Percentiles rank a stretch among this genome's conserved stretches.
Evolutionary conservation across 2,113 vertebrate genomes (phyloP).

Genomic region (Platysteira castanea): DNA sequence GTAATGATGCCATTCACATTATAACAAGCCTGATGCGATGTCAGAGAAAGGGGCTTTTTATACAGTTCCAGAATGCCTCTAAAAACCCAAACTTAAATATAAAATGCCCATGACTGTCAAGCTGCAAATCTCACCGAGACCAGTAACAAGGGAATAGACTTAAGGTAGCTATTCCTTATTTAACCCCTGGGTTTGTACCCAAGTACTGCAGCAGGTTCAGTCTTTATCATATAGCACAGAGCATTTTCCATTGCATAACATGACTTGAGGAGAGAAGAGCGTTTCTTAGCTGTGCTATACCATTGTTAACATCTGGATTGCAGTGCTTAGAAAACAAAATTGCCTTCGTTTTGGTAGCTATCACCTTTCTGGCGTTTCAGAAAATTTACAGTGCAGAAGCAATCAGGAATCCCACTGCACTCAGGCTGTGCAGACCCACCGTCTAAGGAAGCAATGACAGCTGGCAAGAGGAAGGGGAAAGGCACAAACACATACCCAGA

Average conservation of each 20-base stretch:
- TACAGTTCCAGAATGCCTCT: constrained; percentile 42
- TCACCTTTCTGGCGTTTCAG: not conserved
- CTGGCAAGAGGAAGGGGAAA: not conserved
- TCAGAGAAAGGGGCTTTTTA: constrained; percentile 64
- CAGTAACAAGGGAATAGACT: not conserved
- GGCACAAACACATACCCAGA: not conserved
- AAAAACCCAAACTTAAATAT: constrained; percentile 50
- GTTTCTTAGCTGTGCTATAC: not conserved
- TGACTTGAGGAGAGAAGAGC: not conserved
- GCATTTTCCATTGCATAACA: not conserved
- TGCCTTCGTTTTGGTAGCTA: not conserved
- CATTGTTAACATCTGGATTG: constrained; percentile 9
- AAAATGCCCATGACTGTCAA: constrained; percentile 20
- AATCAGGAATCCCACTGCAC: not conserved
- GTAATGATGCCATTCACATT: constrained; percentile 68
- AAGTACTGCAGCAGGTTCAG: not conserved
- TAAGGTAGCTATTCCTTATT: not conserved
- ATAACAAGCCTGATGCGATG: constrained; percentile 43
- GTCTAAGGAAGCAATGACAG: not conserved
- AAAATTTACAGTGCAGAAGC: not conserved
- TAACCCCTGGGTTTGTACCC: not conserved
- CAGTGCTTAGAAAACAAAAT: not conserved
- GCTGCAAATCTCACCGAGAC: not conserved
- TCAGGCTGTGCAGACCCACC: not conserved
- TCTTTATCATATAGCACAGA: not conserved